These are phyloP conservation scores for Bembecia ichneumoniformis DNA, from an alignment of 2,888 invertebrate genomes.

Conservation along the genomic window DNA sequence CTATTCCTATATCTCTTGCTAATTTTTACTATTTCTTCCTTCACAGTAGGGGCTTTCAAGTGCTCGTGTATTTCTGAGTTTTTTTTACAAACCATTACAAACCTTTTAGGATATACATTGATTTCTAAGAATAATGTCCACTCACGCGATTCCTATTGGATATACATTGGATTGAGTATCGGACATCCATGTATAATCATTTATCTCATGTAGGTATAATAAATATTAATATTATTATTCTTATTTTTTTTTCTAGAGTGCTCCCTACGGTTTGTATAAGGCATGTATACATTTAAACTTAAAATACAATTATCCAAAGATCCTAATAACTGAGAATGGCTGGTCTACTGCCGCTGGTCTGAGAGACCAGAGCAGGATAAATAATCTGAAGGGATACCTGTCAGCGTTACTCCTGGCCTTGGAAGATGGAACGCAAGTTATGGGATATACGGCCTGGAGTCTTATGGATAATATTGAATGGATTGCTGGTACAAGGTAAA, in stretches of 20 bases:
- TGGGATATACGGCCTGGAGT: constrained; percentile 75
- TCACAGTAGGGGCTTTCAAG: too few relatives aligned
- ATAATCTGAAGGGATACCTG: constrained; percentile 50
- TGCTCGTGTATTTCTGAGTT: too few relatives aligned
- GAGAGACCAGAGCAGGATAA: constrained; percentile 50
- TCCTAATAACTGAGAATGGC: constrained; percentile 74
- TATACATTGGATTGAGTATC: too few relatives aligned
- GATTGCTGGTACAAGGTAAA: constrained; percentile 69
- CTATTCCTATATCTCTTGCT: too few relatives aligned
- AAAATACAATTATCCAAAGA: constrained; percentile 36
- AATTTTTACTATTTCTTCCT: too few relatives aligned
- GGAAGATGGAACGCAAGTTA: constrained; percentile 58
- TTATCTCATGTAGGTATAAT: too few relatives aligned
- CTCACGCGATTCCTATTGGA: too few relatives aligned
- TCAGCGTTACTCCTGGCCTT: constrained; percentile 57
- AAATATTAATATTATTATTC: too few relatives aligned
- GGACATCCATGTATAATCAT: too few relatives aligned
- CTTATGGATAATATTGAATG: constrained; percentile 80
- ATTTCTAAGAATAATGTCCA: too few relatives aligned
- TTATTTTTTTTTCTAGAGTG: constrained; percentile 27
- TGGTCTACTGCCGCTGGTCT: constrained; percentile 57
- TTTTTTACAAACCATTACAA: too few relatives aligned
- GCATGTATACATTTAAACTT: constrained; percentile 38
- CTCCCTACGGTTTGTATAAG: constrained; percentile 52
- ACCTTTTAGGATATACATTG: too few relatives aligned